Percentiles rank a stretch among this genome's conserved stretches.
Evolutionary conservation across 2,113 vertebrate genomes (phyloP).

Genomic region (Anguilla rostrata): DNA sequence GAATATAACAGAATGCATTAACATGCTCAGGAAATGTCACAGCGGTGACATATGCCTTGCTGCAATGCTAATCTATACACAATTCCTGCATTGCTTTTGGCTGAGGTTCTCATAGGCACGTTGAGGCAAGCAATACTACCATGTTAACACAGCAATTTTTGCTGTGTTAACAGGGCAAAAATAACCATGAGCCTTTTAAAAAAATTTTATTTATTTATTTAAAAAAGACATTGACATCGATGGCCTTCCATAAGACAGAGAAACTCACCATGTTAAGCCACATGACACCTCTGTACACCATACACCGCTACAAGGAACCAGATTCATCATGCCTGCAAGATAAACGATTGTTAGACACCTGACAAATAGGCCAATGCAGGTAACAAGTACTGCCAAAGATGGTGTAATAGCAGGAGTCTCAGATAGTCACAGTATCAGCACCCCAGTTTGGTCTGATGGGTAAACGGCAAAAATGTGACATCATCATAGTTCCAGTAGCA

Average conservation of each 20-base stretch:
- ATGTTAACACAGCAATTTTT: not conserved
- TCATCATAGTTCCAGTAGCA: slow-evolving; percentile 10
- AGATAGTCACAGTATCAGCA: slow-evolving; percentile 32
- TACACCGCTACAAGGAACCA: not conserved
- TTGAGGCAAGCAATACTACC: not conserved
- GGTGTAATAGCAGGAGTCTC: not conserved
- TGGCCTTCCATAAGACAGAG: not conserved
- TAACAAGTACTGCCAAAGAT: not conserved
- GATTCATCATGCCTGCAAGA: not conserved
- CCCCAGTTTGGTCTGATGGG: slow-evolving; percentile 33
- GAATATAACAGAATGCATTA: too few relatives aligned
- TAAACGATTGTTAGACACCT: not conserved
- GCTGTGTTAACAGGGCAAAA: too few relatives aligned
- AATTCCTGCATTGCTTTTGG: too few relatives aligned
- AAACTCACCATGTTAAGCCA: not conserved
- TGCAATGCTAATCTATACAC: too few relatives aligned
- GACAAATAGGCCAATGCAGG: not conserved
- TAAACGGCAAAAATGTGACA: slow-evolving; percentile 38
- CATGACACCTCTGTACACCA: not conserved
- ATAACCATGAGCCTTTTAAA: too few relatives aligned
- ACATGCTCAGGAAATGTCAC: too few relatives aligned
- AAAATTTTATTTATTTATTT: too few relatives aligned
- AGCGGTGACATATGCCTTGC: too few relatives aligned
- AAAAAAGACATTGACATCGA: too few relatives aligned
- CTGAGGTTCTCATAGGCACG: not conserved